phyloP scores from a whole-genome alignment of 2,888 invertebrate genomes.

The Microctonus aethiopoides region DNA sequence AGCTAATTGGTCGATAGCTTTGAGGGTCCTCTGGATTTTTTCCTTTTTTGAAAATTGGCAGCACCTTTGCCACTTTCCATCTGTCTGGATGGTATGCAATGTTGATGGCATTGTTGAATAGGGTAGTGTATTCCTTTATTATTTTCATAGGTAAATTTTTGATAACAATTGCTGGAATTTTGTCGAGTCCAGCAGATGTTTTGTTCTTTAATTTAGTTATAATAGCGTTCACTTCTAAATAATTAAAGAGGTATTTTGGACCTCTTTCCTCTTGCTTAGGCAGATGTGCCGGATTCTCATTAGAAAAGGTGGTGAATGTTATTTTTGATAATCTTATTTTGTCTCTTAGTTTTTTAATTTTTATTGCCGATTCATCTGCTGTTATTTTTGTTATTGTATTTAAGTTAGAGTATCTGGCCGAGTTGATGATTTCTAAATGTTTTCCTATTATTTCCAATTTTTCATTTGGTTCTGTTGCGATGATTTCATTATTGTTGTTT shows the following conservation, averaged over 20 bases:
- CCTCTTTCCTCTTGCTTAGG: neutral
- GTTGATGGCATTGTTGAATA: no score
- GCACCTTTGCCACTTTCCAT: no score
- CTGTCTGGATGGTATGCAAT: no score
- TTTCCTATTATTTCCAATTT: no score
- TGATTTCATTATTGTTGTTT: neutral
- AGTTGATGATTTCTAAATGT: conserved; percentile 13
- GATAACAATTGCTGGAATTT: conserved; percentile 33
- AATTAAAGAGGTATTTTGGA: no score
- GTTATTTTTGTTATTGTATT: neutral
- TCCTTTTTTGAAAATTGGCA: conserved; percentile 34
- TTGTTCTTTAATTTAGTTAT: conserved; percentile 30
- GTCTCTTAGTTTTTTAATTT: neutral
- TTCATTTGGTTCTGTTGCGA: neutral
- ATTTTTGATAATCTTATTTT: neutral
- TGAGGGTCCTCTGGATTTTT: conserved; percentile 1
- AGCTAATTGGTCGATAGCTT: conserved; percentile 36
- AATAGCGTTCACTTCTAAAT: neutral
- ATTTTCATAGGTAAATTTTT: no score
- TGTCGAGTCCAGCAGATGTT: conserved; percentile 29
- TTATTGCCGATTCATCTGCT: neutral
- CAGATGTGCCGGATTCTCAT: conserved; percentile 1
- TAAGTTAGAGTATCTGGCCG: conserved; percentile 24
- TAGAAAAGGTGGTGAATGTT: no score
- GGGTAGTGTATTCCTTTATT: no score